Conservation (phyloP, 2,113 vertebrate species). For the Tinamus guttatus region DNA sequence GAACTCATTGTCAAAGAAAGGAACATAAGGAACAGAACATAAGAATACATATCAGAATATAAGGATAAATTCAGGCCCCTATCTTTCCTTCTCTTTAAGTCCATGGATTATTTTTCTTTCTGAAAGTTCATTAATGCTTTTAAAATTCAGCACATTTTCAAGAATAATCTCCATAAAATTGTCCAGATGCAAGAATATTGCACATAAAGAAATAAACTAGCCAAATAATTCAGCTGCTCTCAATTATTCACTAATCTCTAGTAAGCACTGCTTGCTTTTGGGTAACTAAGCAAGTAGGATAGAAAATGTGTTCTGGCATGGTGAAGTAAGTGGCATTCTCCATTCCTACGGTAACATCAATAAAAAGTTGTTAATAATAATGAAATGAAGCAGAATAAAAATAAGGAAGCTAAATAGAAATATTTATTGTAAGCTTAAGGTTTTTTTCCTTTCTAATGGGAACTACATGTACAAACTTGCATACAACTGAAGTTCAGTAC, state of each 20-base stretch:
- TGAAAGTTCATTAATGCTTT: neutral
- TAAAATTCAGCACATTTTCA: neutral
- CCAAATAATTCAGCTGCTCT: neutral
- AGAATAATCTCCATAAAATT: neutral
- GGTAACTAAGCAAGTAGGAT: neutral
- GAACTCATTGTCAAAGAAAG: neutral
- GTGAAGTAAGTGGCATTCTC: neutral
- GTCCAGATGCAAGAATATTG: neutral
- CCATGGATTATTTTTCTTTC: neutral
- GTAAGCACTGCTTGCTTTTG: neutral
- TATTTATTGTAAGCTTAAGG: neutral
- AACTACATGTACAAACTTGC: neutral
- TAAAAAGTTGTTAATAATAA: slow-evolving; percentile 22
- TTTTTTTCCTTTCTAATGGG: neutral
- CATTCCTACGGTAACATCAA: slow-evolving; percentile 26
- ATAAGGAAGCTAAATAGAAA: neutral
- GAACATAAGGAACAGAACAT: too few species aligned
- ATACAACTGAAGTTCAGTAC: neutral
- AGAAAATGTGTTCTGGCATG: slow-evolving; percentile 17
- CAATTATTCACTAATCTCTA: neutral
- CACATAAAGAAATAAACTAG: neutral
- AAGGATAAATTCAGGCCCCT: neutral
- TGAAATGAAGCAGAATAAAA: slow-evolving; percentile 19
- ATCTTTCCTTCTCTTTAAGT: neutral
- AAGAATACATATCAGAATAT: too few species aligned